Evolutionary conservation across 2,888 invertebrate species (phyloP), one percentile per base, ranked within the genome.

Genomic region (Carpatolechia fugitivella): DNA sequence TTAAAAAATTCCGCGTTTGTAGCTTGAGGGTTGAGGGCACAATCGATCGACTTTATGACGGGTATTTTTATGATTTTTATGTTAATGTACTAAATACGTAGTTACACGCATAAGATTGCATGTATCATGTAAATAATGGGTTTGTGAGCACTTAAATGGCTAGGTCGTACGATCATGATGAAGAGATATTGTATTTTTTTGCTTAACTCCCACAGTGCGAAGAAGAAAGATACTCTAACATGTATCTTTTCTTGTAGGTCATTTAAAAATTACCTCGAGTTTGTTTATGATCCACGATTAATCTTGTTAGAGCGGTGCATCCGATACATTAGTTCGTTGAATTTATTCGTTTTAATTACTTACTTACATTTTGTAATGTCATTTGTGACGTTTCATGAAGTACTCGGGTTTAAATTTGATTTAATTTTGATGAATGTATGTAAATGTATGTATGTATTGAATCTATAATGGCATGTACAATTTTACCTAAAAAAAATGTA

Each of bases 11-110:
- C 68, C 71, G 70, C 70, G 74, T 78, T 76, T 72, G 77, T 81
- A 72, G 85, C 85, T 84, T 64, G 76, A 78, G 85, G 86, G 84
- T 81, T 75, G 78, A 72, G 71, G 74, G 76, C 70, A 76, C 71
- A 70, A 72, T 79, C 80, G 81, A 82, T 84, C 76, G 72, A 70
- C 72, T 75, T 83, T 82, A 85, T 81, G 77, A 82, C 80, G 77
- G 80, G 72, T 79, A 82, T 82, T 86, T 82, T 78, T 85, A 81
- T 80, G 80, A 79, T 83, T 80, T 74, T 79, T 82, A 85, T 82
- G 84, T 77, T 80, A 83, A 84, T 79, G 69, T 68, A 74, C 72
- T 80, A 82, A 85, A 82, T 80, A 75, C 69, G 77, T 72, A 78
- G 78, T 72, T 78, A 75, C 71, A 64, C 52, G 68, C 62, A 64